Conservation (phyloP, 2,888 invertebrate species). For the Limnephilus rhombicus region DNA sequence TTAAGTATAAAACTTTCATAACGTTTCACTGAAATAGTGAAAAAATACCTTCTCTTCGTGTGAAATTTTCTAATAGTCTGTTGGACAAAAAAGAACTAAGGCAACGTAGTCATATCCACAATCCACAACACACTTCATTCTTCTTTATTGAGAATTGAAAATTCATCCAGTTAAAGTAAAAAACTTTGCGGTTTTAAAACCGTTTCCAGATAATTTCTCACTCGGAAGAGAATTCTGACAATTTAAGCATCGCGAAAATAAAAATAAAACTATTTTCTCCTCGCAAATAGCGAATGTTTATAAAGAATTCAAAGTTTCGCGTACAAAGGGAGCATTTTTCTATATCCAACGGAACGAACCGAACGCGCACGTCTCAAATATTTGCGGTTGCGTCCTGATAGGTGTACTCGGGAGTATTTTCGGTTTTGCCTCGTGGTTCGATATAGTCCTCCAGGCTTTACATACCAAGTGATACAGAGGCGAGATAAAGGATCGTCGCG, state of each 20-base stretch:
- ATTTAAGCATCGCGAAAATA: not conserved
- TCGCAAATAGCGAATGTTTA: not conserved
- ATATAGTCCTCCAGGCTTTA: conserved; percentile 37
- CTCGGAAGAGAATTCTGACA: not conserved
- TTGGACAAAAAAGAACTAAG: no score
- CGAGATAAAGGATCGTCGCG: not conserved
- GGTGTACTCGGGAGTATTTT: conserved; percentile 14
- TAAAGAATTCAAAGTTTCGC: conserved; percentile 32
- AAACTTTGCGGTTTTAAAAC: not conserved
- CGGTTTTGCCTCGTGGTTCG: conserved; percentile 19
- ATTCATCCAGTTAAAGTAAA: not conserved
- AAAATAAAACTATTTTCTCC: not conserved
- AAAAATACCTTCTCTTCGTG: no score
- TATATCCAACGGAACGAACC: not conserved
- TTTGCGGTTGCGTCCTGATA: conserved; percentile 31
- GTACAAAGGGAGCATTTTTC: conserved; percentile 8
- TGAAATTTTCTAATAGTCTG: no score
- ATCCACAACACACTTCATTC: no score
- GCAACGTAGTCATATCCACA: no score
- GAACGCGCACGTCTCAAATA: conserved; percentile 45
- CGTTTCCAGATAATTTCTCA: not conserved
- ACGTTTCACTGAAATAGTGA: no score
- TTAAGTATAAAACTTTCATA: no score
- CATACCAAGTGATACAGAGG: conserved; percentile 34
- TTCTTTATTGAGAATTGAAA: not conserved